Conservation (phyloP, 2,888 invertebrate species). For the Exocentrus adspersus region DNA sequence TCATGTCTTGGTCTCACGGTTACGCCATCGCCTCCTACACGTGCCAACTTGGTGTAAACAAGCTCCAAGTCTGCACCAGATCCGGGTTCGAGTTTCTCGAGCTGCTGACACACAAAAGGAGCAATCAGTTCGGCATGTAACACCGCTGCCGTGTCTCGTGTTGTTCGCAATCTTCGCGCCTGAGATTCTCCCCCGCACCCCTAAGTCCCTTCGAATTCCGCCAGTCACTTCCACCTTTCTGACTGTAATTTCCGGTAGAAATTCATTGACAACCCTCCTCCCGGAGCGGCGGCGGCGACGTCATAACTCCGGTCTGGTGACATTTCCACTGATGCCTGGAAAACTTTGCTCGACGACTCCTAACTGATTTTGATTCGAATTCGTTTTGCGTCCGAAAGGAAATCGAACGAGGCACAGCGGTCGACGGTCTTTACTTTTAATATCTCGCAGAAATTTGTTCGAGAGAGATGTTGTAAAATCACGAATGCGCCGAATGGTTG, state of each 20-base stretch:
- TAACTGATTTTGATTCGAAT: conserved; percentile 8
- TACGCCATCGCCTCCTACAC: conserved; percentile 18
- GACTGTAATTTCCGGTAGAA: conserved; percentile 36
- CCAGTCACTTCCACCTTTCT: conserved; percentile 35
- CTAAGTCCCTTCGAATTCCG: conserved; percentile 1
- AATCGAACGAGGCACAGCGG: too few relatives aligned
- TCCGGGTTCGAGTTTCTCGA: conserved; percentile 35
- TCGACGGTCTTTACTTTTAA: too few relatives aligned
- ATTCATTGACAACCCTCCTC: conserved; percentile 29
- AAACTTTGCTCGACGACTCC: background rate
- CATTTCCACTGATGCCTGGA: conserved; percentile 11
- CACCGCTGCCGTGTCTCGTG: conserved; percentile 32
- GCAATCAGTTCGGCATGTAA: conserved; percentile 44
- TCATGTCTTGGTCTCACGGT: too few relatives aligned
- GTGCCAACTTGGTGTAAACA: conserved; percentile 41
- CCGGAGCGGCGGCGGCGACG: conserved; percentile 22
- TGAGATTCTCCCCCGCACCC: conserved; percentile 29
- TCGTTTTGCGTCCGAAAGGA: conserved; percentile 5
- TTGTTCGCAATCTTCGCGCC: conserved; percentile 40
- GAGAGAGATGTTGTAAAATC: too few relatives aligned
- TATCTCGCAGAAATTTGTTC: too few relatives aligned
- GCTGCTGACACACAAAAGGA: conserved; percentile 47
- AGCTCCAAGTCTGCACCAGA: conserved; percentile 32
- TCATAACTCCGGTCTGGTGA: conserved; percentile 19
- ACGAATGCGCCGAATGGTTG: too few relatives aligned